These are phyloP conservation scores for Euglossa dilemma DNA, from an alignment of 1,140 invertebrate genomes.

Conservation along the genomic window DNA sequence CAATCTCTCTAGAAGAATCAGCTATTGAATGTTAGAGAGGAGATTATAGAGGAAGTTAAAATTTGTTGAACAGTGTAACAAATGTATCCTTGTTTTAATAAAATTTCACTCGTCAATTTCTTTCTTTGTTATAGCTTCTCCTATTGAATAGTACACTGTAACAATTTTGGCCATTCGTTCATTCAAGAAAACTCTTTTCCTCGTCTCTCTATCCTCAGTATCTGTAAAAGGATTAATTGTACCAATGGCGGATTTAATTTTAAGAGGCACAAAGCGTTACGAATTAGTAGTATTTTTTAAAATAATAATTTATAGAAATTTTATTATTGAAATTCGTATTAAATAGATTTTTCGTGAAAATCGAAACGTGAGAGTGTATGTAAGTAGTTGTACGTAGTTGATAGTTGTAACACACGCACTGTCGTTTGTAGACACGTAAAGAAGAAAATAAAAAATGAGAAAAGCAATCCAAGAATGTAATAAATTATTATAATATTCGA, in stretches of 20 bases:
- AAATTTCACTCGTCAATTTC: neutral
- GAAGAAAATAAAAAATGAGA: neutral
- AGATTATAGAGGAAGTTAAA: neutral
- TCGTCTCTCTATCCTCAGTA: no score
- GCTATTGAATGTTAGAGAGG: neutral
- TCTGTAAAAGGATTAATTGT: no score
- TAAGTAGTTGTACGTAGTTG: no score
- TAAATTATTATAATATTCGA: neutral
- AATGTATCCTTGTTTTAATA: neutral
- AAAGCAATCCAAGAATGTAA: neutral
- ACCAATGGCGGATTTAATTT: no score
- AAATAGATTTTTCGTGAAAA: no score
- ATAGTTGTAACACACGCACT: neutral
- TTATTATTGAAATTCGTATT: no score
- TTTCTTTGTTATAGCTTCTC: slow-evolving; percentile 39
- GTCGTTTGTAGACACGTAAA: neutral
- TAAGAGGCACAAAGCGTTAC: no score
- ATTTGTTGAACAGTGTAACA: no score
- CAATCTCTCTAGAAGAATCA: neutral
- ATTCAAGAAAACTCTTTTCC: no score
- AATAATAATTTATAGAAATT: no score
- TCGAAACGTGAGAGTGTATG: no score
- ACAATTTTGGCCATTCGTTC: slow-evolving; percentile 5
- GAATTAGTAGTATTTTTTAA: no score
- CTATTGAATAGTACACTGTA: neutral